These are phyloP conservation scores for Dichetophora obliterata DNA, from an alignment of 2,888 invertebrate genomes.

Conservation along the genomic window DNA sequence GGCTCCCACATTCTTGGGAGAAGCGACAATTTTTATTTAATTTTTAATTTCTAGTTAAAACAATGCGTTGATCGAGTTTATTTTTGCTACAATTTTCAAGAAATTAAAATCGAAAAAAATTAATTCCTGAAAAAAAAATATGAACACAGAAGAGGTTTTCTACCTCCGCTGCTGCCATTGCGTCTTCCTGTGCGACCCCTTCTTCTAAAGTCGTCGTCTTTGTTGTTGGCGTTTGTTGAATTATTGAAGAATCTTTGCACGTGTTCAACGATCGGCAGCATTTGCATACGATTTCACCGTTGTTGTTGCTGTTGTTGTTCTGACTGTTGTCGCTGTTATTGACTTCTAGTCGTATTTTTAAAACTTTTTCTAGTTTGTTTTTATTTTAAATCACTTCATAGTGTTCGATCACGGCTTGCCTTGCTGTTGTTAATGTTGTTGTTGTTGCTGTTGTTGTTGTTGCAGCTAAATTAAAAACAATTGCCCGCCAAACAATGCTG, in stretches of 20 bases:
- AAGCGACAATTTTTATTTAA: no score
- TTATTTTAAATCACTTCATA: not conserved
- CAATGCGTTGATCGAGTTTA: no score
- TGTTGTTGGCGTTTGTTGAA: not conserved
- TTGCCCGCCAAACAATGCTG: slow-evolving; percentile 10
- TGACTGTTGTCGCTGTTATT: slow-evolving; percentile 1
- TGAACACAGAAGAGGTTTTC: not conserved
- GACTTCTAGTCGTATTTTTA: not conserved
- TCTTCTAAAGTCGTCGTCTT: not conserved
- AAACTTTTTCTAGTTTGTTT: not conserved
- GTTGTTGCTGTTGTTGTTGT: not conserved
- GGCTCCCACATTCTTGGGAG: no score
- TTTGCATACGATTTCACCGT: not conserved
- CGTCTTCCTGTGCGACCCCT: not conserved
- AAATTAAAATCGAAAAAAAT: no score
- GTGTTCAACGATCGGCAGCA: slow-evolving; percentile 11
- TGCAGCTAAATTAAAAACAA: slow-evolving; percentile 14
- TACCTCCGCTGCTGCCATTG: not conserved
- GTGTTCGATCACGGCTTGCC: not conserved
- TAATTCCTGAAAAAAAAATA: no score
- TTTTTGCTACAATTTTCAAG: no score
- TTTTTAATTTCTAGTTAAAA: no score
- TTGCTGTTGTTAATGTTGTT: not conserved
- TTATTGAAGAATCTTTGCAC: slow-evolving; percentile 18
- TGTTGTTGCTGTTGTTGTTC: not conserved